phyloP scores from a whole-genome alignment of 53 echinoderm and acorn worm genomes.

The Crossaster papposus region DNA sequence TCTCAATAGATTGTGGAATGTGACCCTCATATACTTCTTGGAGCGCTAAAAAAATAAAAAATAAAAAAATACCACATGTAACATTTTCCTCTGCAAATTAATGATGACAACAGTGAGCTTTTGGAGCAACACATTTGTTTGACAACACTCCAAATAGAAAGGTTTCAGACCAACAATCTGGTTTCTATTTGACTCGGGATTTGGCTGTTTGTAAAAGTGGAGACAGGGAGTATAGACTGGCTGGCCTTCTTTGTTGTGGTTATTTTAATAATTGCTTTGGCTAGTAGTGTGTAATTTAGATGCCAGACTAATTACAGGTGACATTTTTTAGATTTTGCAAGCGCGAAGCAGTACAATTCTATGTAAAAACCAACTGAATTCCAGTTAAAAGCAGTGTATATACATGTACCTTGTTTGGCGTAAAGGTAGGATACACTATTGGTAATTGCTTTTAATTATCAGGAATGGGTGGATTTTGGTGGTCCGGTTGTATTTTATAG shows the following conservation, averaged over 20 bases:
- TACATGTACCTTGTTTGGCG: no score
- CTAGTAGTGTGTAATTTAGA: constrained; percentile 16
- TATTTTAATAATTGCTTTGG: constrained; percentile 24
- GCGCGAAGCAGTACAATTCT: no score
- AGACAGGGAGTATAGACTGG: neutral
- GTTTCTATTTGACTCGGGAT: neutral
- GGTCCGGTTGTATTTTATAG: no score
- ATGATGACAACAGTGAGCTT: constrained; percentile 27
- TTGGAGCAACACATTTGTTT: constrained; percentile 6
- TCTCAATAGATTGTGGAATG: neutral
- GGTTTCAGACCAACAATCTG: neutral
- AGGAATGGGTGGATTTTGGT: no score
- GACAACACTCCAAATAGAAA: neutral
- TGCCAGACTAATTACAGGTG: constrained; percentile 5
- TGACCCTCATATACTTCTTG: constrained; percentile 6
- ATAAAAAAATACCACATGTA: constrained; percentile 22
- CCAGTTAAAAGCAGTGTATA: no score
- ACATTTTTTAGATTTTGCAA: no score
- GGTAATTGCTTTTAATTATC: no score
- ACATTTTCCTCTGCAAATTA: constrained; percentile 13
- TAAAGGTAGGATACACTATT: no score
- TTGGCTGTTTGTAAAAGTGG: neutral
- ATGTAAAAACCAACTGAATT: no score
- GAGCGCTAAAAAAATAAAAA: neutral
- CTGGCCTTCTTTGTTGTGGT: neutral